These are phyloP conservation scores for Lasioglossum malachurum DNA, from an alignment of 2,888 invertebrate genomes.

Conservation along the genomic window DNA sequence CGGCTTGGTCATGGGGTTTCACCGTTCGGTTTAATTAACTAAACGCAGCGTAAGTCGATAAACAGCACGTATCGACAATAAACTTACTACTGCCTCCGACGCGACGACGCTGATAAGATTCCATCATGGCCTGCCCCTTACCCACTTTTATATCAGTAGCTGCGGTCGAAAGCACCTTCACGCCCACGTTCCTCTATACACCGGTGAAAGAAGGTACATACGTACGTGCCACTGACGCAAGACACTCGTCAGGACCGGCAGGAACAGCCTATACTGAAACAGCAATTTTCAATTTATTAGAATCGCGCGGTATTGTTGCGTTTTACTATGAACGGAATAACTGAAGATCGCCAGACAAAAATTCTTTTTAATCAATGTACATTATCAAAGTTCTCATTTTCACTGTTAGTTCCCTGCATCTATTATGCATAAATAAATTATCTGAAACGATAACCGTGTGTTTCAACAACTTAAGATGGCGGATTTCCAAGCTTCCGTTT, in stretches of 20 bases:
- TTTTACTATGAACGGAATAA: not conserved
- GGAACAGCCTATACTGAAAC: constrained; percentile 34
- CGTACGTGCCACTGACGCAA: constrained; percentile 6
- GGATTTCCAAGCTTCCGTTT: not conserved
- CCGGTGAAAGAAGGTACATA: constrained; percentile 46
- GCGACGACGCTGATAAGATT: constrained; percentile 77
- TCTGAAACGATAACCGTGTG: not conserved
- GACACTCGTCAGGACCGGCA: constrained; percentile 32
- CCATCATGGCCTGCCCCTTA: constrained; percentile 69
- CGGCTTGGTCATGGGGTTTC: not conserved
- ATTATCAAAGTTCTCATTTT: not conserved
- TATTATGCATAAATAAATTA: not conserved
- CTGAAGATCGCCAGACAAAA: not conserved
- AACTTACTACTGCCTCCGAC: constrained; percentile 77
- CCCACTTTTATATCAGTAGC: constrained; percentile 72
- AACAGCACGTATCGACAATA: constrained; percentile 79
- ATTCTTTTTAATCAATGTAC: not conserved
- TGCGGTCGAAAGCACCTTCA: constrained; percentile 74
- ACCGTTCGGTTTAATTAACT: constrained; percentile 78
- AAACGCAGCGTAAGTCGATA: constrained; percentile 77
- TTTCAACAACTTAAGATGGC: not conserved
- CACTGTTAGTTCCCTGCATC: not conserved
- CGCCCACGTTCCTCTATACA: constrained; percentile 72
- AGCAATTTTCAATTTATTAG: constrained; percentile 16
- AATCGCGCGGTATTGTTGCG: not conserved